Base-by-base conservation (phyloP, 2,797 vertebrate species). In the Diplodus sargus region DNA sequence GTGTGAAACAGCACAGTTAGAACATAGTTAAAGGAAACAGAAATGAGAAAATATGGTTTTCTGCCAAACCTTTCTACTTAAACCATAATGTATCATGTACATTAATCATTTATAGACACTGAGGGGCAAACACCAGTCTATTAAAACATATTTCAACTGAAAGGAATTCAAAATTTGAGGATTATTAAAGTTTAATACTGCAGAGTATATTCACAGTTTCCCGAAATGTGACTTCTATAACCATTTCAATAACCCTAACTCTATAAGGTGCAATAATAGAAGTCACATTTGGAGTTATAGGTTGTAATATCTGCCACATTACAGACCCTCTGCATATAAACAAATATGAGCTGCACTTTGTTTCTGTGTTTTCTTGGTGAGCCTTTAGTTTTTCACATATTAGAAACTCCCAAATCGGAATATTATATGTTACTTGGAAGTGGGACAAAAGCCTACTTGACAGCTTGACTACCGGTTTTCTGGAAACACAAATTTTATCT, bases 191-290 rank as follows among this genome's bases (percentile, higher is more conserved):
- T 57, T 17, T 48, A 71, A 75, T 49, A 70, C 71, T 71, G 49
- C 56, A n/a, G 18, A 70, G 20, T 4, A 59, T 3, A 62, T 78
- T 34, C 8, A 1, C 52, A 23, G 14, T 65, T 77, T 30, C 34
- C 69, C 74, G 65, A 81, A 53, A 89, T 81, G 82, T 79, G 79
- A 74, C 88, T 45, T 74, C 86, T 89, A 86, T 51, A 74, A 81
- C 25, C 14, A 88, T 83, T 77, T 72, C 49, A 79, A 43, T 85
- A 87, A 85, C 86, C 89, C 89, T 85, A 87, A 86, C 84, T 20
- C 82, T 81, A 91, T 80, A 90, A 92, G 91, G 88, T 90, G 90
- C 89, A 78, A 71, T 74, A 65, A 83, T 85, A 87, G 86, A 17
- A 85, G 86, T 74, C 87, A 88, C 87, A 76, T 76, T 78, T 74